These are phyloP conservation scores for Cephus nigrinus DNA, from an alignment of 2,888 invertebrate genomes.

Conservation along the genomic window DNA sequence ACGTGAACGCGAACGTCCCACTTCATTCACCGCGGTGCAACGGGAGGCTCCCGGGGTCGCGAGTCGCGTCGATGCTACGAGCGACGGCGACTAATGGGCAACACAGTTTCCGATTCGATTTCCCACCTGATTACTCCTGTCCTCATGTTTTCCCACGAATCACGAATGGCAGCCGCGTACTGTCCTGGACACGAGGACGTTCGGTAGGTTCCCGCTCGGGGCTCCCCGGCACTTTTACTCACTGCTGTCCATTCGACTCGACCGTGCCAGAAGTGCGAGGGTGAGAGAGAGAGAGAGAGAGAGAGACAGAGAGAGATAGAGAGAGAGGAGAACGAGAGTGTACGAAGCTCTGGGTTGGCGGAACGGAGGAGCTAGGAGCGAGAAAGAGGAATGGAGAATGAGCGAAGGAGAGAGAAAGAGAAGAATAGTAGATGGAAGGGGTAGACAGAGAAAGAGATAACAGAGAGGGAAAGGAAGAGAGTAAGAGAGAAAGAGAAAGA, in stretches of 20 bases:
- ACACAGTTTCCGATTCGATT: no score
- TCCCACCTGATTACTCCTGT: no score
- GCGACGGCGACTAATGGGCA: no score
- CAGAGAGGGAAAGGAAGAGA: no score
- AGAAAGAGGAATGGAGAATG: background rate
- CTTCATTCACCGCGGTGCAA: no score
- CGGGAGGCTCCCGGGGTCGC: no score
- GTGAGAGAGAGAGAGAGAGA: conserved; percentile 14
- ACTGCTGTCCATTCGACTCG: background rate
- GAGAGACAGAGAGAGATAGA: conserved; percentile 17
- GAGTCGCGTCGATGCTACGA: no score
- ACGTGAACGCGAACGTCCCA: no score
- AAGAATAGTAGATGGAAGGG: conserved; percentile 19
- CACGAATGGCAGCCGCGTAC: no score
- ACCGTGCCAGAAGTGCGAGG: conserved; percentile 17
- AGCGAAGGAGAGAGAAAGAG: background rate
- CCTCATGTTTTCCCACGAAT: no score
- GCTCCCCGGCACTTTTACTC: background rate
- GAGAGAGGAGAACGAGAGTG: conserved; percentile 6
- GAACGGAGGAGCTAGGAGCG: background rate
- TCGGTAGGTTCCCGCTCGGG: background rate
- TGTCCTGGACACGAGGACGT: no score
- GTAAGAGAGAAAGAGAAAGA: background rate
- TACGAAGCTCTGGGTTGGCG: no score
- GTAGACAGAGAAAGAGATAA: conserved; percentile 11